Base-by-base conservation (phyloP, 2,888 invertebrate genomes). In the Mycalesis mineus region DNA sequence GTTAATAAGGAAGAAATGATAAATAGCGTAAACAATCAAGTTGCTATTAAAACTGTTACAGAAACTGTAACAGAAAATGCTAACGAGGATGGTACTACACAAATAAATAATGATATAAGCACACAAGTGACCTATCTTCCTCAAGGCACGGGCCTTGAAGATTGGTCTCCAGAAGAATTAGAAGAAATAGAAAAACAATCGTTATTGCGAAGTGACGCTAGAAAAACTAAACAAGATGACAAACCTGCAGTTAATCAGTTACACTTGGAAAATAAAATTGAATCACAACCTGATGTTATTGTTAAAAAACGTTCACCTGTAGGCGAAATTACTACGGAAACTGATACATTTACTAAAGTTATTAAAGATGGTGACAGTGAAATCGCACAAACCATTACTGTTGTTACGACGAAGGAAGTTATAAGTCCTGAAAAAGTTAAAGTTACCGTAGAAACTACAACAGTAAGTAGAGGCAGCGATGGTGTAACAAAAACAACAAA, bases 61-160 rank as follows among this genome's bases (percentile, higher is more conserved):
- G 85, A 88, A 75, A 90, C 88, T 33, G 68, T 88, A 3, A 90
- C 89, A 39, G 88, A 89, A 75, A 88, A 82, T 65, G 72, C 72
- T 22, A 84, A 78, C 63, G 70, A 74, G 37, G 84, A 88, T 67
- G 90, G 88, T 6, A 81, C 86, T 7, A 68, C 84, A 47, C 89
- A 91, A 73, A 87, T 84, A 6, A 88, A 88, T 1, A 90, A 89
- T 75, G 90, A 91, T 62, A 74, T 88, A 11, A 81, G 84, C 33
- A 89, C 88, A 44, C 87, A 88, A 76, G 86, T 90, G 33, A 89
- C 88, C 6, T 90, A 90, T 65, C 74, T 90, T 54, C 90, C 90
- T 13, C 69, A 81, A 14, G 90, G 90, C 13, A 86, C 86, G 8
- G 73, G 80, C 0, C 67, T 90, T 44, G 90, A 90, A 57, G 88